Conservation (phyloP, 35 echinoderm and acorn worm genomes). For the Heliocidaris erythrogramma region DNA sequence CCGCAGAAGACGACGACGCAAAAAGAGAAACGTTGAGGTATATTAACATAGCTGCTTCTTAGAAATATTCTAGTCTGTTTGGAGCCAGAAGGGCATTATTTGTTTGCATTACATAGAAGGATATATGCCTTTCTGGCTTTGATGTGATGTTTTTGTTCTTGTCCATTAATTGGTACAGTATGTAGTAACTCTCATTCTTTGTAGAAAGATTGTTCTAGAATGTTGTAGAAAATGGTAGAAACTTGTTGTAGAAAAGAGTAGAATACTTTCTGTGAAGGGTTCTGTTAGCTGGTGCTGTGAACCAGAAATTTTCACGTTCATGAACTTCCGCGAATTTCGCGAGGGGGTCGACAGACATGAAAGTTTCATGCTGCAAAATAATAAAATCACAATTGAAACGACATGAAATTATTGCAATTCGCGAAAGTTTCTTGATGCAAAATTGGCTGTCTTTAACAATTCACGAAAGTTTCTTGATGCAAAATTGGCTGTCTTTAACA, state of each 20-base stretch:
- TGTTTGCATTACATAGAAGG: neutral
- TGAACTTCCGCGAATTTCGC: too few relatives aligned
- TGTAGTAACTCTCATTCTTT: neutral
- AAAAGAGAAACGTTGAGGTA: slow-evolving; percentile 13
- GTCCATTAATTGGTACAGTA: neutral
- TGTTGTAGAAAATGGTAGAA: too few relatives aligned
- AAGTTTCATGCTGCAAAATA: too few relatives aligned
- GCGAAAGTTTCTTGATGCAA: too few relatives aligned
- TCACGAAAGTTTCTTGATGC: too few relatives aligned
- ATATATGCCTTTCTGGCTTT: neutral
- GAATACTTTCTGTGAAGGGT: neutral
- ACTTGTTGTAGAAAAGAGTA: neutral
- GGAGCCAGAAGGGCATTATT: neutral
- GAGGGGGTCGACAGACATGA: too few relatives aligned
- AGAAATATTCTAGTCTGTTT: neutral
- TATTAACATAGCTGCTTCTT: neutral
- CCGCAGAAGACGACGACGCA: slow-evolving; percentile 25
- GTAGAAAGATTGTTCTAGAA: neutral
- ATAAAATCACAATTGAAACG: too few relatives aligned
- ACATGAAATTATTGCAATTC: too few relatives aligned
- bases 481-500: too few relatives aligned
- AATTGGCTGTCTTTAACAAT: too few relatives aligned
- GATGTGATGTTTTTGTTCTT: neutral
- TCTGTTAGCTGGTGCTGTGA: too few relatives aligned
- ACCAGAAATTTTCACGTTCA: too few relatives aligned